These are phyloP conservation scores for Galbula dea DNA, from an alignment of 2,113 vertebrate genomes.

Conservation along the genomic window DNA sequence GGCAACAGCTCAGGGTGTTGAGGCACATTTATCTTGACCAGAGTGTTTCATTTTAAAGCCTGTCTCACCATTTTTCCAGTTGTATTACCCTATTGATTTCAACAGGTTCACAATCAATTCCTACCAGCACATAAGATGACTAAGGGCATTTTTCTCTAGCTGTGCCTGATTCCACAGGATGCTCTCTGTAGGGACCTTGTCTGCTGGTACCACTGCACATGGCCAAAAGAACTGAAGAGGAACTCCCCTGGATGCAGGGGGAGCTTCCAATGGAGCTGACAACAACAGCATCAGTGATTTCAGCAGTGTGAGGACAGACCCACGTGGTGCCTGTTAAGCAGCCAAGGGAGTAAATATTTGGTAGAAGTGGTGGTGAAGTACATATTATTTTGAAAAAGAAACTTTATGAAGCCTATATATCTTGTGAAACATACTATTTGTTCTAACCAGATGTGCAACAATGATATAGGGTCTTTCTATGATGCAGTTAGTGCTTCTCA, in stretches of 20 bases:
- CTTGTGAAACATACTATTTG: background rate
- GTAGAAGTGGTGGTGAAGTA: background rate
- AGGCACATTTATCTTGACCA: background rate
- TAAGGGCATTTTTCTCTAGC: background rate
- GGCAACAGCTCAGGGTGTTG: background rate
- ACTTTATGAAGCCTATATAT: background rate
- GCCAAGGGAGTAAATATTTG: background rate
- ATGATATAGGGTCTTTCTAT: background rate
- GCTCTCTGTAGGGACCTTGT: accelerated
- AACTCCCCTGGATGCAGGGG: background rate
- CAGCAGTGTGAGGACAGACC: background rate
- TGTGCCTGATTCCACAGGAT: background rate
- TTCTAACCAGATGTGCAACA: background rate
- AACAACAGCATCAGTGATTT: background rate
- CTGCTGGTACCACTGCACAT: background rate
- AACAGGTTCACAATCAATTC: background rate
- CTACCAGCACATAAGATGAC: background rate
- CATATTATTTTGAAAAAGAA: background rate
- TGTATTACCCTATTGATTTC: background rate
- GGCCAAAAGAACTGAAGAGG: too few species aligned
- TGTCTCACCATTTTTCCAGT: background rate
- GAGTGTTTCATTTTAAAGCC: background rate
- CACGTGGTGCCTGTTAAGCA: background rate
- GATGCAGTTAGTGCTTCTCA: background rate
- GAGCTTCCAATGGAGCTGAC: accelerated